A percentile compares a stretch with the other conserved stretches of the same genome.
phyloP scores from a whole-genome alignment of 2,888 invertebrate species.

The Eucriotettix oculatus region DNA sequence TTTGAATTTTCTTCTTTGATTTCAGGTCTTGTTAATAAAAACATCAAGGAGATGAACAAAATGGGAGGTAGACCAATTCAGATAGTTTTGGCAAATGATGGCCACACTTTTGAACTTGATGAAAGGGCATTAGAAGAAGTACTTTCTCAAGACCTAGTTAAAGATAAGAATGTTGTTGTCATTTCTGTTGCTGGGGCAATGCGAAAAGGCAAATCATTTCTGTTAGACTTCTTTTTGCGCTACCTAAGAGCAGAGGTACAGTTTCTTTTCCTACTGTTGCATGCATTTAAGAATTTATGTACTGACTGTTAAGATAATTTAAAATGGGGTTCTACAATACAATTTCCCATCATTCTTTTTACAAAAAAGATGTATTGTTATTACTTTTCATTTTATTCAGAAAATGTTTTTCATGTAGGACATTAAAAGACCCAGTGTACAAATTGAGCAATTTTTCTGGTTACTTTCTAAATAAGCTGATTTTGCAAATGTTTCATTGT shows the following conservation, averaged over 20 bases:
- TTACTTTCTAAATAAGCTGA: not conserved
- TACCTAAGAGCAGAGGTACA: conserved; percentile 54
- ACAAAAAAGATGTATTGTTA: too few relatives aligned
- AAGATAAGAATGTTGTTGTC: conserved; percentile 73
- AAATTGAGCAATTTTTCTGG: not conserved
- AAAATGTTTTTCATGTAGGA: too few relatives aligned
- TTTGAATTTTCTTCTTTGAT: too few relatives aligned
- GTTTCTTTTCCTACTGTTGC: not conserved
- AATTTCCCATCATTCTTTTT: too few relatives aligned
- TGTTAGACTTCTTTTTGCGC: conserved; percentile 90
- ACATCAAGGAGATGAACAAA: not conserved
- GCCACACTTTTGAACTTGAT: conserved; percentile 79
- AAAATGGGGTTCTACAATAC: too few relatives aligned
- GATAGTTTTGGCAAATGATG: conserved; percentile 63
- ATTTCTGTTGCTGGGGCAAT: conserved; percentile 97
- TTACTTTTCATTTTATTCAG: too few relatives aligned
- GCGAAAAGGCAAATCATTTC: conserved; percentile 93
- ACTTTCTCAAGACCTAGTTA: conserved; percentile 58
- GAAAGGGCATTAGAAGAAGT: conserved; percentile 59
- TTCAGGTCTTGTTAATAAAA: not conserved
- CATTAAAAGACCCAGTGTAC: too few relatives aligned
- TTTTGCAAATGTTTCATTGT: not conserved
- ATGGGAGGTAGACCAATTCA: conserved; percentile 48
- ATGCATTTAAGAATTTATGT: too few relatives aligned
- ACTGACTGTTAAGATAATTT: too few relatives aligned